These are phyloP conservation scores for Aphelenchoides besseyi DNA, from an alignment of 1,140 invertebrate species.

Conservation along the genomic window DNA sequence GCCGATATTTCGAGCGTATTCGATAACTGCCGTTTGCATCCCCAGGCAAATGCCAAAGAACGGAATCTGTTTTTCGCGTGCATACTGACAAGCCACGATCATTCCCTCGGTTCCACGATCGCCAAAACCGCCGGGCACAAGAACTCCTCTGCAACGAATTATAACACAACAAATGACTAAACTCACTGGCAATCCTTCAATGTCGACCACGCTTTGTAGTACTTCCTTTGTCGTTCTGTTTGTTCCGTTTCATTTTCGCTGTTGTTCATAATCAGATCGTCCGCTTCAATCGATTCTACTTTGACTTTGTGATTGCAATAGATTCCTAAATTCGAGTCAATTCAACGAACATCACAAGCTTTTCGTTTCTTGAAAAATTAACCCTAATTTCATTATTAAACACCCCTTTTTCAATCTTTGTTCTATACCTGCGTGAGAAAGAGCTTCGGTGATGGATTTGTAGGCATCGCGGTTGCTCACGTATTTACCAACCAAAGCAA, in stretches of 20 bases:
- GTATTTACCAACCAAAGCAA: conserved; percentile 97
- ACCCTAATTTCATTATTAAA: not conserved
- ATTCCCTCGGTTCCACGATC: conserved; percentile 91
- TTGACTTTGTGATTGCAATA: conserved; percentile 15
- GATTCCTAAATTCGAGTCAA: too few relatives aligned
- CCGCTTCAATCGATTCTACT: conserved; percentile 80
- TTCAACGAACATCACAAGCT: too few relatives aligned
- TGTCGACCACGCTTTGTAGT: conserved; percentile 88
- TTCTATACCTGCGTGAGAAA: conserved; percentile 87
- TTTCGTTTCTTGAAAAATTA: too few relatives aligned
- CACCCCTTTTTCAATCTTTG: too few relatives aligned
- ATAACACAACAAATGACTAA: not conserved
- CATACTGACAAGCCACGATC: conserved; percentile 87
- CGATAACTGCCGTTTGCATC: conserved; percentile 91
- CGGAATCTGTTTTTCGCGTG: conserved; percentile 80
- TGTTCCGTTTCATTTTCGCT: conserved; percentile 20
- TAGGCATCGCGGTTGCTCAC: conserved; percentile 86
- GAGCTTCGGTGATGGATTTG: conserved; percentile 87
- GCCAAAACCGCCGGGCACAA: conserved; percentile 96
- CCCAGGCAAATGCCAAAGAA: conserved; percentile 92
- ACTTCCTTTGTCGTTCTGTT: conserved; percentile 69
- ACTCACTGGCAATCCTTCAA: conserved; percentile 80
- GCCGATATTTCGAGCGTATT: conserved; percentile 85
- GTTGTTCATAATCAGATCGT: conserved; percentile 74
- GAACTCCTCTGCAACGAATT: conserved; percentile 73